Evolutionary conservation across 2,888 invertebrate genomes (phyloP).

Genomic region (Hirtodrosophila alboralis): DNA sequence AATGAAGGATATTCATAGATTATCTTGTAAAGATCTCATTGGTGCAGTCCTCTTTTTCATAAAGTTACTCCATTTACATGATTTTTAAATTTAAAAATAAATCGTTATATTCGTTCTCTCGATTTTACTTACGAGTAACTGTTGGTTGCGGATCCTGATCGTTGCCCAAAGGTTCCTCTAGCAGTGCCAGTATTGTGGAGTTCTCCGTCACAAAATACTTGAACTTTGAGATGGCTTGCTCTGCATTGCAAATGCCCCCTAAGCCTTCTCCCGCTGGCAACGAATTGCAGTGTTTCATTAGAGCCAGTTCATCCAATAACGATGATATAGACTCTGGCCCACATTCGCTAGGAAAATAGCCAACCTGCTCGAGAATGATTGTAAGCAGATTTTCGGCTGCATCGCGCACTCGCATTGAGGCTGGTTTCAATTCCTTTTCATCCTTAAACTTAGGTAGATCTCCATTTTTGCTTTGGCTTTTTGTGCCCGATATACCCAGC

Average conservation of each 20-base stretch:
- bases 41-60: no score
- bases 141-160: conserved; percentile 97
- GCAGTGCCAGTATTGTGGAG: conserved; percentile 92
- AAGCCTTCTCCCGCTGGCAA: conserved; percentile 82
- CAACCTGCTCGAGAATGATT: conserved; percentile 95
- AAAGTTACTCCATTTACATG: no score
- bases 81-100: no score
- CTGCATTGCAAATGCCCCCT: conserved; percentile 72
- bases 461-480: conserved; percentile 93
- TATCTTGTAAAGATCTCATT: no score
- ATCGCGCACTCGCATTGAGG: conserved; percentile 98
- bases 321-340: conserved; percentile 94
- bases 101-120: no score
- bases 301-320: conserved; percentile 93
- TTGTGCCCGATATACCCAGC: conserved; percentile 97
- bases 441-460: conserved; percentile 96
- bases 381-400: conserved; percentile 97
- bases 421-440: conserved; percentile 97
- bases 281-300: conserved; percentile 90
- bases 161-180: conserved; percentile 97
- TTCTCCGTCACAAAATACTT: conserved; percentile 97
- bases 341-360: conserved; percentile 93
- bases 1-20: no score
- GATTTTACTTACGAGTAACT: conserved; percentile 86
- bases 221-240: conserved; percentile 89